phyloP scores from a whole-genome alignment of 2,888 invertebrate genomes.

The Sesamia inferens region DNA sequence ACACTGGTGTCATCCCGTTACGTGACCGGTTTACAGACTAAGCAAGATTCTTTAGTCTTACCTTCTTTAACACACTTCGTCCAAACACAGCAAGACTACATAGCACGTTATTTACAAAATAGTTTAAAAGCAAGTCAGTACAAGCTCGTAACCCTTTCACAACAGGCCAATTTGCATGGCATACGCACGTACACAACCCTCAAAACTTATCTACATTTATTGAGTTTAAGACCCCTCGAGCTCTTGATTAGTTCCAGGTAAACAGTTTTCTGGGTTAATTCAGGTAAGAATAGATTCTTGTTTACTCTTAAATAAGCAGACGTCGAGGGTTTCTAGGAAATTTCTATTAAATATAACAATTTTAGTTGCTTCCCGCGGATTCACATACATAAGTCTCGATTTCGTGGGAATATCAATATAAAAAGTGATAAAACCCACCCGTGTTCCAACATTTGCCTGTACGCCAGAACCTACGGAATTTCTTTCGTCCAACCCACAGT shows the following conservation, averaged over 20 bases:
- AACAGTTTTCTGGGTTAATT: constrained; percentile 65
- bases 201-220: constrained; percentile 64
- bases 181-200: constrained; percentile 60
- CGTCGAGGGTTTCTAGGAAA: constrained; percentile 15
- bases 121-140: constrained; percentile 33
- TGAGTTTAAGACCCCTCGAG: constrained; percentile 52
- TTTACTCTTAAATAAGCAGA: constrained; percentile 59
- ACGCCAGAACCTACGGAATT: too few species aligned
- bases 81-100: neutral
- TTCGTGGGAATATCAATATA: too few species aligned
- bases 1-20: too few species aligned
- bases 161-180: constrained; percentile 58
- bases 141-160: constrained; percentile 38
- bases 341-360: constrained; percentile 41
- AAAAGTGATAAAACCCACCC: too few species aligned
- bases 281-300: constrained; percentile 57
- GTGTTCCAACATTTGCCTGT: too few species aligned
- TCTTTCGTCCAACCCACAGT: too few species aligned
- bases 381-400: too few species aligned
- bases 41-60: neutral
- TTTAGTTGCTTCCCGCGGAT: neutral
- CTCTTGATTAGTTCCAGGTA: constrained; percentile 66
- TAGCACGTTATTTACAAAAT: constrained; percentile 32
- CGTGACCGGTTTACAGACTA: too few species aligned
- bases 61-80: neutral